Conservation (phyloP, 2,888 invertebrate genomes). For the Chaitophorus viminalis region DNA sequence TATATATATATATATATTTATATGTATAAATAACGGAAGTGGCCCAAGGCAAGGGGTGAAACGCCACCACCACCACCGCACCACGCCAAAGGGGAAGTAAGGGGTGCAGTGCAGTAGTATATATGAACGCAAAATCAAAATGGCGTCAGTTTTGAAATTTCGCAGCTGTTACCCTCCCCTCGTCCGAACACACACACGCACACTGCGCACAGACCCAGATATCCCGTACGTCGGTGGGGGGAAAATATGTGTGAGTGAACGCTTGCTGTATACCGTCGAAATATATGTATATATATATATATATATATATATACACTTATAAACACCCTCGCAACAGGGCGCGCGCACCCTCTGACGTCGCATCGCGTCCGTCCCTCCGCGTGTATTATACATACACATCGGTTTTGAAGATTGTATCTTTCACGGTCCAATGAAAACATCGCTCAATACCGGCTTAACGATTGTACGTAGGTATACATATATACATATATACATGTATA, state of each 20-base stretch:
- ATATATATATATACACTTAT: background rate
- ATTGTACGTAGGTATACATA: background rate
- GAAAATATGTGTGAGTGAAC: background rate
- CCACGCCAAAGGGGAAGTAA: slow-evolving; percentile 22
- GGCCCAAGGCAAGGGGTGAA: background rate
- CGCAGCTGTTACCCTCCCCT: slow-evolving; percentile 55
- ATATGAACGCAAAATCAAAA: slow-evolving; percentile 45
- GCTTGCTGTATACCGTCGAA: background rate
- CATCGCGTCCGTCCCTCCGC: slow-evolving; percentile 6
- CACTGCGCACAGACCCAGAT: background rate
- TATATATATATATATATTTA: background rate
- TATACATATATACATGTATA: too few species aligned
- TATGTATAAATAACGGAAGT: background rate
- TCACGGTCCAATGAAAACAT: slow-evolving; percentile 62
- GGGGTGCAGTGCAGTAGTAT: background rate
- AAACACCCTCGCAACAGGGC: slow-evolving; percentile 41
- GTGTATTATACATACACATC: background rate
- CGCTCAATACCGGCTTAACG: slow-evolving; percentile 59
- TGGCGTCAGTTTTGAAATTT: slow-evolving; percentile 60
- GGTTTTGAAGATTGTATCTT: slow-evolving; percentile 60
- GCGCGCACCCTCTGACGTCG: slow-evolving; percentile 10
- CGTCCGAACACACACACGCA: background rate
- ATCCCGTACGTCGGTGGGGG: background rate
- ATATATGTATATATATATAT: background rate
- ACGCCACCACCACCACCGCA: background rate